Evolutionary conservation across 2,113 vertebrate genomes (phyloP).

Genomic region (Thymallus thymallus): DNA sequence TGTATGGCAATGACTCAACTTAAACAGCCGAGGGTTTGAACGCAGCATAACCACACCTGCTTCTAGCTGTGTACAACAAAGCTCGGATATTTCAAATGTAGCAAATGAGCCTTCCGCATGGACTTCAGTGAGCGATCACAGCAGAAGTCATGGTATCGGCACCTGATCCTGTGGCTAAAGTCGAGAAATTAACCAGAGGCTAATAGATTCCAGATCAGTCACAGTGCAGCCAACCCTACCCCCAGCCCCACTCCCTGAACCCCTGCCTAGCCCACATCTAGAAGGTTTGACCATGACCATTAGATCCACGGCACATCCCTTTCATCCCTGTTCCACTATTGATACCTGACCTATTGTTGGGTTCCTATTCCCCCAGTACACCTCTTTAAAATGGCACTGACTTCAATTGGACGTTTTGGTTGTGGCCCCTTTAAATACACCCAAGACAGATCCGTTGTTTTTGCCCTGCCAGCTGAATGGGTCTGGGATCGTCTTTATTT

Average conservation of each 20-base stretch:
- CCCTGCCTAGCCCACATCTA: constrained; percentile 22
- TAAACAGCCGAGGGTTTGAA: background rate
- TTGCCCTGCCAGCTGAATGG: constrained; percentile 32
- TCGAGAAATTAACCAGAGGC: constrained; percentile 63
- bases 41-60: background rate
- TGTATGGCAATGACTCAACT: background rate
- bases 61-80: background rate
- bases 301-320: no score
- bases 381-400: constrained; percentile 21
- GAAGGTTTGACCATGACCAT: constrained; percentile 1
- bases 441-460: constrained; percentile 23
- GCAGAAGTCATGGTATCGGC: background rate
- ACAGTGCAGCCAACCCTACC: constrained; percentile 32
- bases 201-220: constrained; percentile 78
- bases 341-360: background rate
- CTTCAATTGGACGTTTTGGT: constrained; percentile 7
- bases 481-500: constrained; percentile 28
- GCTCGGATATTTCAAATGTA: background rate
- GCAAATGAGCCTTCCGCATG: background rate
- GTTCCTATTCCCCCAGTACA: constrained; percentile 12
- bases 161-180: constrained; percentile 32
- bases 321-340: background rate
- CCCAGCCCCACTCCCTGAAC: constrained; percentile 34
- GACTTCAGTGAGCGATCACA: constrained; percentile 6
- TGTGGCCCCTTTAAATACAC: background rate